A percentile compares a stretch with the other conserved stretches of the same genome.
Conservation (phyloP, 2,888 invertebrate species). For the Eugnorisma glareosa region DNA sequence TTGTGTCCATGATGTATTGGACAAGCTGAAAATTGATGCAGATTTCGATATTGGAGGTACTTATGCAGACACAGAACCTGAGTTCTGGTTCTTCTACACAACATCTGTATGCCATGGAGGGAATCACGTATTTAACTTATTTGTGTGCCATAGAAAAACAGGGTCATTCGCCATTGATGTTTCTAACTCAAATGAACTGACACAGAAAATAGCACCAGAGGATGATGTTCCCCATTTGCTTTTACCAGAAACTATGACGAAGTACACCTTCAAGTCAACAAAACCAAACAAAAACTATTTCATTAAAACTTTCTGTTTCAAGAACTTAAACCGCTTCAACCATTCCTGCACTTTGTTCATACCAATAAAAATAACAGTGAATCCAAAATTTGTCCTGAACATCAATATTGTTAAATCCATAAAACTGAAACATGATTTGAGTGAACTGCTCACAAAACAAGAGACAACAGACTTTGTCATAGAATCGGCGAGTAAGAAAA, state of each 20-base stretch:
- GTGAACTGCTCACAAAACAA: slow-evolving; percentile 71
- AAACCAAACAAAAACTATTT: slow-evolving; percentile 75
- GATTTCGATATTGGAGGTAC: slow-evolving; percentile 84
- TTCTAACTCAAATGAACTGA: slow-evolving; percentile 70
- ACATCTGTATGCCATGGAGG: slow-evolving; percentile 76
- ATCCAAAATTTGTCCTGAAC: slow-evolving; percentile 72
- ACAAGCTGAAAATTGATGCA: slow-evolving; percentile 71
- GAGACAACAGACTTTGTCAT: slow-evolving; percentile 79
- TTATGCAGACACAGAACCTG: slow-evolving; percentile 73
- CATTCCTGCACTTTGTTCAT: slow-evolving; percentile 73
- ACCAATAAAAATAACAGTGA: slow-evolving; percentile 75
- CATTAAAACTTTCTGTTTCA: slow-evolving; percentile 79
- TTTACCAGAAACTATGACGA: slow-evolving; percentile 65
- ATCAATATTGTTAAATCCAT: slow-evolving; percentile 74
- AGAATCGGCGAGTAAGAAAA: slow-evolving; percentile 73
- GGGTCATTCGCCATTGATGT: slow-evolving; percentile 77
- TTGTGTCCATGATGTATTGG: slow-evolving; percentile 74
- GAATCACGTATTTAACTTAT: slow-evolving; percentile 80
- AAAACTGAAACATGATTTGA: slow-evolving; percentile 78
- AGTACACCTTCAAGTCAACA: slow-evolving; percentile 72
- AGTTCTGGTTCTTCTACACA: slow-evolving; percentile 83
- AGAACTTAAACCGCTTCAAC: slow-evolving; percentile 64
- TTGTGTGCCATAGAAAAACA: slow-evolving; percentile 78
- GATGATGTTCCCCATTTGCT: slow-evolving; percentile 59
- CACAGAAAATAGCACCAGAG: slow-evolving; percentile 42